phyloP scores from a whole-genome alignment of 1,140 invertebrate genomes.

The Homarus americanus region DNA sequence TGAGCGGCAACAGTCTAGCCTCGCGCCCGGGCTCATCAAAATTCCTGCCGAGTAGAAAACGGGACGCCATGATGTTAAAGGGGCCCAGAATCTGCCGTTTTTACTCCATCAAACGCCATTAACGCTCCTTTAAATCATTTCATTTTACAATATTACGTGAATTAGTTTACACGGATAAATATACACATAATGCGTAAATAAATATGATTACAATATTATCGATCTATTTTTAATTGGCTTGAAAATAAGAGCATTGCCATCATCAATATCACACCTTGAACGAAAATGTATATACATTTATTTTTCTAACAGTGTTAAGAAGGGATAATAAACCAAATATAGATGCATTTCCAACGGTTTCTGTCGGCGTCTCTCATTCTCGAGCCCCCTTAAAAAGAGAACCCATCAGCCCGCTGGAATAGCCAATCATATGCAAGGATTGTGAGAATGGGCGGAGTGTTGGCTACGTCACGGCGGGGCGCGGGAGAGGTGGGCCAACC shows the following conservation, averaged over 20 bases:
- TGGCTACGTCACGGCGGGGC: constrained; percentile 46
- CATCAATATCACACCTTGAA: background rate
- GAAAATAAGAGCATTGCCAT: background rate
- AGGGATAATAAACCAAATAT: constrained; percentile 11
- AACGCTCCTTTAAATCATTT: background rate
- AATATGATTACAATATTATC: background rate
- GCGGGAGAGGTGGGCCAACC: constrained; percentile 51
- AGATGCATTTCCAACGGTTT: background rate
- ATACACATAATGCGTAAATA: background rate
- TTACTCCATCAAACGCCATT: background rate
- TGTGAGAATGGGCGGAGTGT: constrained; percentile 41
- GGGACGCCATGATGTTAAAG: constrained; percentile 71
- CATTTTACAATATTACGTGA: background rate
- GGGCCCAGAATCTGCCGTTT: constrained; percentile 44
- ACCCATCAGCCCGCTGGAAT: constrained; percentile 23
- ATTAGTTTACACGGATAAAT: background rate
- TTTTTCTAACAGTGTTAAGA: background rate
- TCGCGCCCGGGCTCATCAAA: constrained; percentile 66
- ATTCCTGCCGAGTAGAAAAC: constrained; percentile 60
- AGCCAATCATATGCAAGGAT: constrained; percentile 46
- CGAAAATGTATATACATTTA: too few relatives aligned
- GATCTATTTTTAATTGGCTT: background rate
- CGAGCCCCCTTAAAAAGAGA: constrained; percentile 62
- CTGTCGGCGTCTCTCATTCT: background rate
- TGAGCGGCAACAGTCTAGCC: constrained; percentile 70